Base-by-base conservation (phyloP, 2,888 invertebrate species). In the Alloscopus bannaensis region DNA sequence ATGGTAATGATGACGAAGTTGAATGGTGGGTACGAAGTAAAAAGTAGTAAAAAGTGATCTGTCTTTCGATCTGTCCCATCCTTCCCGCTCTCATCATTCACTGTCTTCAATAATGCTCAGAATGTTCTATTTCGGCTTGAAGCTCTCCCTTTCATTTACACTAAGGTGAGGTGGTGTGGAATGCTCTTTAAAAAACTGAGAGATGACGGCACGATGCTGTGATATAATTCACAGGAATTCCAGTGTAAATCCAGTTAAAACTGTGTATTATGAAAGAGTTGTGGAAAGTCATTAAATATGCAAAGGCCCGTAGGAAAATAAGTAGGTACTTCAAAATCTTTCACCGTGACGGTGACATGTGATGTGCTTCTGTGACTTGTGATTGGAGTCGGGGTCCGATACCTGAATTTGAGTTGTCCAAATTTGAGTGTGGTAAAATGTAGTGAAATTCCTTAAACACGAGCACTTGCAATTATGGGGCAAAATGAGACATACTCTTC, bases 11-110 rank as follows among this genome's bases (percentile, higher is more conserved):
- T 75, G 66, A 75, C 66, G 52, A 66, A 75, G 66, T 59, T 57
- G n/a, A n/a, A n/a, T n/a, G n/a, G 50, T 72, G 57, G 28, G 29
- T 28, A 72, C 26, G 47, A 75, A 50, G 66, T 45, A 50, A 59
- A 50, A 66, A 65, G n/a, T n/a, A 65, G 73, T 65, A 73, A 13
- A 47, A 75, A 66, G 66, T 75, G 75, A 75, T 75, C 75, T 75
- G 75, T 75, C 75, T 75, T 75, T 75, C 75, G 75, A 75, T 75
- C 75, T 75, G 75, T 75, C 75, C 66, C 75, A 65, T 66, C 66
- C 73, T 75, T 75, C 57, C 73, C 66, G 29, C 18, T 50, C 45
- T 52, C 73, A 75, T 75, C 59, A 22, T 75, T 75, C 73, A 75
- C 73, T 75, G 73, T 75, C 73, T 57, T 29, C 66, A 66, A 66